Evolutionary conservation across 2,113 vertebrate species (phyloP), one percentile per base, ranked within the genome.

Genomic region (Melozone crissalis): DNA sequence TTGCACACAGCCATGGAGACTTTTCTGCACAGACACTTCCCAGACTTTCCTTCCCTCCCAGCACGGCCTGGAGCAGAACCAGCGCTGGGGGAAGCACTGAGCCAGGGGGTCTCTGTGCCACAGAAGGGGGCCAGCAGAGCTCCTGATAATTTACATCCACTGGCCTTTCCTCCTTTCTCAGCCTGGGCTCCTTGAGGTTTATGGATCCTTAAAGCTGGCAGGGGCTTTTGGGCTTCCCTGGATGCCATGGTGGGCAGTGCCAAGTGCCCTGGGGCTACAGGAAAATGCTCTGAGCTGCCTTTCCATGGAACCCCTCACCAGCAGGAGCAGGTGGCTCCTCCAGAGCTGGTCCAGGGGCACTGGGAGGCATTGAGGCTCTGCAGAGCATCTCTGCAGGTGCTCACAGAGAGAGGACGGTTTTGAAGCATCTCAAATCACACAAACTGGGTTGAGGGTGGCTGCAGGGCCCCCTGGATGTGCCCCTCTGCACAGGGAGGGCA

Each of bases 51-150:
- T 74, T 39, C 62, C 17, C 27, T 24, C 47, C 30, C 52, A 37
- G 37, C 10, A 3, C 0, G 13, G 30, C 22, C 23, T 52, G 39
- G 52, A 51, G 2, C 73, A 37, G 43, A 54, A 33, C 33, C 44
- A 19, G 43, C 2, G 44, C 74, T n/a, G 7, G 1, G 47, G 30
- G 22, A 54, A 88, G 37, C 0, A 0, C 30, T 27, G 39, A 80
- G 59, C n/a, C 6, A 0, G 59, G 51, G 49, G 49, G 15, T 21
- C 75, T 71, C n/a, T 81, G 43, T 44, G 46, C 57, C 71, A 51
- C 73, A 61, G 24, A 49, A 83, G 0, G 0, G 39, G 67, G 85
- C 31, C 62, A 26, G 43, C 2, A 21, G 46, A 61, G 57, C 23
- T 66, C 10, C 37, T 1, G 61, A 18, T 21, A 30, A 84, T 78